These are phyloP conservation scores for Drosophila auraria DNA, from an alignment of 1,140 invertebrate genomes.

Conservation along the genomic window DNA sequence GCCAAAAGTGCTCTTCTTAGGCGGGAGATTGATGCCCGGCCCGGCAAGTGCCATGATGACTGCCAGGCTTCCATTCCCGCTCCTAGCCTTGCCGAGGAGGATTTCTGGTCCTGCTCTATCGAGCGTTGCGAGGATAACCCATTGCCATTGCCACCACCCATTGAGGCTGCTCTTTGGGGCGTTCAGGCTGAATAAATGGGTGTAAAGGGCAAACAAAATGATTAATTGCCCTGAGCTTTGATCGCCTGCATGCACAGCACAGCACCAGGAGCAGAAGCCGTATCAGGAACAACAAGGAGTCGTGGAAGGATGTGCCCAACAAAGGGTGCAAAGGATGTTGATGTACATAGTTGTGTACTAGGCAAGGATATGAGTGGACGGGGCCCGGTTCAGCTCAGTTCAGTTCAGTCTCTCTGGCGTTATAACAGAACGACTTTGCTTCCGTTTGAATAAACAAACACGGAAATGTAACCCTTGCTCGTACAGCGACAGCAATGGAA, in stretches of 20 bases:
- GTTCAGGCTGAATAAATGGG: slow-evolving; percentile 84
- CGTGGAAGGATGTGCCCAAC: slow-evolving; percentile 68
- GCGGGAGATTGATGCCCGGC: slow-evolving; percentile 67
- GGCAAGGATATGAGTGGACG: slow-evolving; percentile 23
- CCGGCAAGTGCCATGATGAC: slow-evolving; percentile 55
- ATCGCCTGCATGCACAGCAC: slow-evolving; percentile 79
- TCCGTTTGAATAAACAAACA: slow-evolving; percentile 84
- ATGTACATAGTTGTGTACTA: slow-evolving; percentile 57
- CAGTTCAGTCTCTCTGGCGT: slow-evolving; percentile 65
- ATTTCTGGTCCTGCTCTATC: slow-evolving; percentile 39
- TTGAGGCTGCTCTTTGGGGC: slow-evolving; percentile 69
- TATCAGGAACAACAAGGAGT: slow-evolving; percentile 34
- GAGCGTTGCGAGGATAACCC: slow-evolving; percentile 51
- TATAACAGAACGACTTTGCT: slow-evolving; percentile 83
- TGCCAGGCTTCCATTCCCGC: slow-evolving; percentile 32
- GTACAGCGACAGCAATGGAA: slow-evolving; percentile 31
- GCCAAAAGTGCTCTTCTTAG: slow-evolving; percentile 69
- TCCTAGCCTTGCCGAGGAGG: slow-evolving; percentile 22
- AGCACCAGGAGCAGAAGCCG: slow-evolving; percentile 17
- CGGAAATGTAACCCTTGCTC: slow-evolving; percentile 73
- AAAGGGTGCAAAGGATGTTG: slow-evolving; percentile 77
- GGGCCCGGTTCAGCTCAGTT: slow-evolving; percentile 13
- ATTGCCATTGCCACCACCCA: slow-evolving; percentile 53
- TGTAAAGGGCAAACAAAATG: slow-evolving; percentile 84
- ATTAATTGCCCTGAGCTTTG: slow-evolving; percentile 85